A percentile compares a stretch with the other conserved stretches of the same genome.
These are phyloP conservation scores for Eugnorisma glareosa DNA, from an alignment of 2,888 invertebrate genomes.

Conservation along the genomic window DNA sequence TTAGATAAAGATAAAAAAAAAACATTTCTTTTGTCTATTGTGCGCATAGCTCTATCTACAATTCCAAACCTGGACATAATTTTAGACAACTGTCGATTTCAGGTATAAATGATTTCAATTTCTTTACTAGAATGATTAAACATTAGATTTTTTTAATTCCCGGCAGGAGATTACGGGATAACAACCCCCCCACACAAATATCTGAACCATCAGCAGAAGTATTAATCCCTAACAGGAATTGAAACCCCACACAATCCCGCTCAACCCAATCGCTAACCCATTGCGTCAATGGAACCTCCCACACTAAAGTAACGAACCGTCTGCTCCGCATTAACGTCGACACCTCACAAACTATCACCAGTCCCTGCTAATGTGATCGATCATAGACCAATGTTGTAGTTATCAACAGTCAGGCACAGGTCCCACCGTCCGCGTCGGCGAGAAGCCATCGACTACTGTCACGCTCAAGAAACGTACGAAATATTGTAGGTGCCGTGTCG, in stretches of 20 bases:
- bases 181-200: neutral
- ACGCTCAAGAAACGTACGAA: neutral
- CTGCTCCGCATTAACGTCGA: neutral
- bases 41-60: too few relatives aligned
- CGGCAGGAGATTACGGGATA: neutral
- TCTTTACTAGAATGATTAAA: neutral
- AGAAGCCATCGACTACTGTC: neutral
- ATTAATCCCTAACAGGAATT: neutral
- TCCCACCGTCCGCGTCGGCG: neutral
- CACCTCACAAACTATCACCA: neutral
- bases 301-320: neutral
- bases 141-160: neutral
- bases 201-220: neutral
- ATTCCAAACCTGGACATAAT: too few relatives aligned
- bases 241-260: neutral
- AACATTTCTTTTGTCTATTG: too few relatives aligned
- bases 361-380: slow-evolving; percentile 27
- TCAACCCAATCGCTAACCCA: neutral
- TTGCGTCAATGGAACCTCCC: neutral
- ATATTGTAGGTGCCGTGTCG: neutral
- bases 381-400: slow-evolving; percentile 25
- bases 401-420: slow-evolving; percentile 6
- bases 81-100: too few relatives aligned
- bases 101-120: too few relatives aligned
- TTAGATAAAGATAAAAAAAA: too few relatives aligned